phyloP scores from a whole-genome alignment of 2,113 vertebrate species.

The Heteronetta atricapilla region DNA sequence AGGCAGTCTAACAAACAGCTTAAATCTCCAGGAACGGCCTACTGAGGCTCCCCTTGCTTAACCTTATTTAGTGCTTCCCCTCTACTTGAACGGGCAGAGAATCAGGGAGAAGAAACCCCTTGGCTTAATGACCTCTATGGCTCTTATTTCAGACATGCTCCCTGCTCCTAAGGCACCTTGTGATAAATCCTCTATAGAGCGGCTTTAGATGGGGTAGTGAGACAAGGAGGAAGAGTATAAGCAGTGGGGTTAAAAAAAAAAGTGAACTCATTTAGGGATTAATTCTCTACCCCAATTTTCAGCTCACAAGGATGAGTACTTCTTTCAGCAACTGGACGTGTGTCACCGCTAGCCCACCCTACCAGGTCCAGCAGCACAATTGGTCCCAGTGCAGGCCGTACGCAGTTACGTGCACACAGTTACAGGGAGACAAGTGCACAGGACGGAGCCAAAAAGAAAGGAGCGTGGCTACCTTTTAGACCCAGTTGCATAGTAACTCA shows the following conservation, averaged over 20 bases:
- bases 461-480: not conserved
- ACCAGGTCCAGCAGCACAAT: not conserved
- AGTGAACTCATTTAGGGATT: not conserved
- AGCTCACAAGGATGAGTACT: not conserved
- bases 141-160: conserved; percentile 12
- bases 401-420: not conserved
- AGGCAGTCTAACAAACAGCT: not conserved
- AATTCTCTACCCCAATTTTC: not conserved
- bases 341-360: not conserved
- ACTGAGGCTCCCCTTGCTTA: not conserved
- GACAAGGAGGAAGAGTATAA: not conserved
- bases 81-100: not conserved
- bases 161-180: conserved; percentile 49
- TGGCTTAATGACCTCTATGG: not conserved
- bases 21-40: not conserved
- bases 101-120: not conserved
- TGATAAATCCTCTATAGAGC: conserved; percentile 24
- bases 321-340: not conserved
- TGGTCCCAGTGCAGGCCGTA: not conserved
- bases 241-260: not conserved
- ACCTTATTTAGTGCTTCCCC: not conserved
- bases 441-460: not conserved
- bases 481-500: not conserved
- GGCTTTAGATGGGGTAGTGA: not conserved
- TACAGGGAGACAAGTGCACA: not conserved